These are phyloP conservation scores for Acronicta leporina DNA, from an alignment of 2,888 invertebrate species.

Conservation along the genomic window DNA sequence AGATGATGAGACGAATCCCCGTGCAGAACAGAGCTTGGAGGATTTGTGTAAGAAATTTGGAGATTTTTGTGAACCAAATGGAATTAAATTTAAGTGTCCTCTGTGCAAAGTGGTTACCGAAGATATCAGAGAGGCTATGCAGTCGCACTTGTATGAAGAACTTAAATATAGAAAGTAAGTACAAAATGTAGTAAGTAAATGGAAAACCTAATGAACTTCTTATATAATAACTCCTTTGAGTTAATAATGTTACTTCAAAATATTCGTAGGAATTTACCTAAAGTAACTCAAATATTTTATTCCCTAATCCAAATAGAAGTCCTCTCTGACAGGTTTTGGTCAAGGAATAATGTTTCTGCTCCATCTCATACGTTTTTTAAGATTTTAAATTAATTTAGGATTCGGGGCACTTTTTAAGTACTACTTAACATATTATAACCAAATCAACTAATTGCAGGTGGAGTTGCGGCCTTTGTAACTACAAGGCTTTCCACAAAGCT, in stretches of 20 bases:
- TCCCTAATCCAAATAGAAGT: too few relatives aligned
- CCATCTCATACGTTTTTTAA: too few relatives aligned
- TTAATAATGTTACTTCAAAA: too few relatives aligned
- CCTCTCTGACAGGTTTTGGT: too few relatives aligned
- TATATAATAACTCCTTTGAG: too few relatives aligned
- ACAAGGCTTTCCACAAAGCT: slow-evolving; percentile 87
- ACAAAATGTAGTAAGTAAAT: neutral
- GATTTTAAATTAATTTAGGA: too few relatives aligned
- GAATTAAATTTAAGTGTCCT: slow-evolving; percentile 89
- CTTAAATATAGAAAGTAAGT: slow-evolving; percentile 91
- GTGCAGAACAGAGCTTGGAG: slow-evolving; percentile 62
- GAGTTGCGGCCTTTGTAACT: slow-evolving; percentile 89
- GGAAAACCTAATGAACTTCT: too few relatives aligned
- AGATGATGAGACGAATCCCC: slow-evolving; percentile 29
- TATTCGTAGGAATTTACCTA: neutral
- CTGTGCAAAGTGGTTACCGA: slow-evolving; percentile 89
- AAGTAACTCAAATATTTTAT: too few relatives aligned
- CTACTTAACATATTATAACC: neutral
- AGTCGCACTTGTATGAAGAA: slow-evolving; percentile 91
- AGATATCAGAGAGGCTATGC: slow-evolving; percentile 89
- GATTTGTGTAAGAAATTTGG: slow-evolving; percentile 73
- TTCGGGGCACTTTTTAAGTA: too few relatives aligned
- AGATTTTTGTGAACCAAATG: slow-evolving; percentile 84
- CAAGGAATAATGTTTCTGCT: too few relatives aligned
- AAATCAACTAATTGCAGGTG: slow-evolving; percentile 78